phyloP scores from a whole-genome alignment of 2,797 vertebrate species.

The Siniperca scherzeri region DNA sequence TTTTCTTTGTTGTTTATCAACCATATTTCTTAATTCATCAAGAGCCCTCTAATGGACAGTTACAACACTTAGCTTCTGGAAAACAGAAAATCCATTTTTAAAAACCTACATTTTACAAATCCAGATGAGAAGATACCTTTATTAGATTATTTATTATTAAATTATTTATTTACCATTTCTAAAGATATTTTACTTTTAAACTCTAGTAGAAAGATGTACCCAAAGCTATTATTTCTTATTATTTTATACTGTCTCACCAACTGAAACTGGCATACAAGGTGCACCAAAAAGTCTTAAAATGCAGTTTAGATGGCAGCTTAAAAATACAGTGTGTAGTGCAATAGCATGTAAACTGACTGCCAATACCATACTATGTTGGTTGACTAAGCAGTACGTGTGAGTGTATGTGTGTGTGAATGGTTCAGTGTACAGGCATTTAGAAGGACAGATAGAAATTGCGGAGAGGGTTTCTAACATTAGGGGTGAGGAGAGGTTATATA shows the following conservation, averaged over 20 bases:
- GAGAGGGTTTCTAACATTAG: constrained; percentile 35
- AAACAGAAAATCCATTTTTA: neutral
- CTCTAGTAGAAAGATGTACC: neutral
- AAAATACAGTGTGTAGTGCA: neutral
- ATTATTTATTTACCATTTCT: no score
- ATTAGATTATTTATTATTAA: neutral
- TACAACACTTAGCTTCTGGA: neutral
- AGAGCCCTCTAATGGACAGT: neutral
- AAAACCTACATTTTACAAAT: neutral
- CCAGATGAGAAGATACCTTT: neutral
- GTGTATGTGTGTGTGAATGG: neutral
- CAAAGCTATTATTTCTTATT: neutral
- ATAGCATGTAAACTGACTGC: neutral
- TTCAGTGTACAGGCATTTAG: constrained; percentile 5
- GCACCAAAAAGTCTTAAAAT: neutral
- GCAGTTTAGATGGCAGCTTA: neutral
- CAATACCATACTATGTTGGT: neutral
- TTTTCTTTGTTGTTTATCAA: no score
- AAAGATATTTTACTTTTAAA: neutral
- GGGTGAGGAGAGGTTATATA: constrained; percentile 46
- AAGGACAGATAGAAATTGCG: constrained; percentile 50
- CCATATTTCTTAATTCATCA: no score
- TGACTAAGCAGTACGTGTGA: neutral
- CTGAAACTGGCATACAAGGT: neutral
- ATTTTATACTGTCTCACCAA: neutral